Conservation (phyloP, 2,888 invertebrate species). For the Synergus gifuensis region DNA sequence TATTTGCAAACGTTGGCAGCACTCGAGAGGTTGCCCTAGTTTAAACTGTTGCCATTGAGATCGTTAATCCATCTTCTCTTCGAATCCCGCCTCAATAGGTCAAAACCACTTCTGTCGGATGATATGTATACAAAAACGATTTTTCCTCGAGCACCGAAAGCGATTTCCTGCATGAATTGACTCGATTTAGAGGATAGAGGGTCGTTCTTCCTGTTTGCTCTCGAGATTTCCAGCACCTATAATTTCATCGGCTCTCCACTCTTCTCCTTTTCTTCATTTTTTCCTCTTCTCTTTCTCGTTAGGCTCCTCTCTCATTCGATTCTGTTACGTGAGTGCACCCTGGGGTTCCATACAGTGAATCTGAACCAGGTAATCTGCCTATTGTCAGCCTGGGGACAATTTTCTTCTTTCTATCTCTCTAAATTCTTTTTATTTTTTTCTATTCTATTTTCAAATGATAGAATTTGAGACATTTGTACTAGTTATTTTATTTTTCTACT, state of each 20-base stretch:
- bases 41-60: conserved; percentile 56
- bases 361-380: conserved; percentile 61
- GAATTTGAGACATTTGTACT: neutral
- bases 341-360: conserved; percentile 48
- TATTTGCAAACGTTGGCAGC: conserved; percentile 68
- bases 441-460: neutral
- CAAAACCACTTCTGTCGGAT: conserved; percentile 67
- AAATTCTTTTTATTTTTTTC: neutral
- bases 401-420: conserved; percentile 50
- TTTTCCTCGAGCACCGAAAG: conserved; percentile 56
- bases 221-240: conserved; percentile 76
- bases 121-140: conserved; percentile 58
- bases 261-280: conserved; percentile 55
- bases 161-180: conserved; percentile 76
- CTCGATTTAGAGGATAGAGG: conserved; percentile 61
- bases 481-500: neutral
- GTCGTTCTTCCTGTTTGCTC: conserved; percentile 72
- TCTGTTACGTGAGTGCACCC: conserved; percentile 67
- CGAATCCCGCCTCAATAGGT: conserved; percentile 63
- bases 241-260: conserved; percentile 65
- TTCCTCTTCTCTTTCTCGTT: conserved; percentile 47
- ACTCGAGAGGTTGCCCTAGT: conserved; percentile 47
- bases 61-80: conserved; percentile 58
- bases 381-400: conserved; percentile 61
- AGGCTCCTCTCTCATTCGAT: conserved; percentile 51